Conservation (phyloP, 2,797 vertebrate species). For the Gallirallus australis region DNA sequence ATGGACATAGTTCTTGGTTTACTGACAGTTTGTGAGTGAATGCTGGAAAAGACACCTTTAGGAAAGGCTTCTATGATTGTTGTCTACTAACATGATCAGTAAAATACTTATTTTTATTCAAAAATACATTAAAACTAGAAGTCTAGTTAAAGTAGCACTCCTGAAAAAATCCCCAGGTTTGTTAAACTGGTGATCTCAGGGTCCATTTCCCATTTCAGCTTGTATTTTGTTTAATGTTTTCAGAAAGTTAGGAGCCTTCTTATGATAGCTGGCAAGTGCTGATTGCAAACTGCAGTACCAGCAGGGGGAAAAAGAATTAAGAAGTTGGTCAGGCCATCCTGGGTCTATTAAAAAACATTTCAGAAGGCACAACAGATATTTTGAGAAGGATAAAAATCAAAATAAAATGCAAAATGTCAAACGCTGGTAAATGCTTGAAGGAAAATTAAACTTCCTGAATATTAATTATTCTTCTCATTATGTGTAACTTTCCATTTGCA, state of each 20-base stretch:
- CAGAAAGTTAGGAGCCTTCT: background rate
- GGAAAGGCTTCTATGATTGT: background rate
- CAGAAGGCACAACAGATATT: background rate
- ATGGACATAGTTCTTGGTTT: background rate
- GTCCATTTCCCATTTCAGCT: background rate
- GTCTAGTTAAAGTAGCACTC: background rate
- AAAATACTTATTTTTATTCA: background rate
- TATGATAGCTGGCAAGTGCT: background rate
- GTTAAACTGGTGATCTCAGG: background rate
- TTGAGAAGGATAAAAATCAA: background rate
- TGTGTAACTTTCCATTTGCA: background rate
- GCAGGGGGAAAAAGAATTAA: background rate
- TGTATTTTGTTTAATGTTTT: background rate
- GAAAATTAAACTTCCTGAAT: background rate
- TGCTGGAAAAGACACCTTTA: background rate
- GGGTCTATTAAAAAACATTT: background rate
- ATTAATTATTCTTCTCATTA: background rate
- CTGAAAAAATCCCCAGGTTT: background rate
- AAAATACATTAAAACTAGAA: background rate
- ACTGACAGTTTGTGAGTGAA: background rate
- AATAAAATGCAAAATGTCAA: background rate
- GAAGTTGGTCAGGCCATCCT: background rate
- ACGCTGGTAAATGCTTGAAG: background rate
- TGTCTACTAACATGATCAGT: background rate
- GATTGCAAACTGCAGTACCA: background rate